phyloP scores from a whole-genome alignment of 2,888 invertebrate species.

The Leptothorax acervorum region DNA sequence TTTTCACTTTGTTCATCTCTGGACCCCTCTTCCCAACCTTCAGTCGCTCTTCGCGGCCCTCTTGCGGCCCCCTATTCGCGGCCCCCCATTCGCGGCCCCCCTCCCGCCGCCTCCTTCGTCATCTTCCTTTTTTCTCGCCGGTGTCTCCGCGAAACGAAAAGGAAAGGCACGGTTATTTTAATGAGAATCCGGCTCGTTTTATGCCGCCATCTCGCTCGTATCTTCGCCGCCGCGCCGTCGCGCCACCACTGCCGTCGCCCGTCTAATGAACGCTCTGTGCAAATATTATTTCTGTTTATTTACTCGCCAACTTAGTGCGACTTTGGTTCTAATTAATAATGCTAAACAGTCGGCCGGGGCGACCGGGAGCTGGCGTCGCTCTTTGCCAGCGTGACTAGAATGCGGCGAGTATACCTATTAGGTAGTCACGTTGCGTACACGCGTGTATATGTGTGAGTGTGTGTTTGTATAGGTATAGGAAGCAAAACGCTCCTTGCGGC shows the following conservation, averaged over 20 bases:
- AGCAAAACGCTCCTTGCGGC: slow-evolving; percentile 9
- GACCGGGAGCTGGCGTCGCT: slow-evolving; percentile 10
- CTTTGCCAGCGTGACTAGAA: slow-evolving; percentile 41
- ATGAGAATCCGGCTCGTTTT: slow-evolving; percentile 84
- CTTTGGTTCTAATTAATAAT: slow-evolving; percentile 85
- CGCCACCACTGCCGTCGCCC: slow-evolving; percentile 61
- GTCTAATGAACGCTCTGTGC: slow-evolving; percentile 84
- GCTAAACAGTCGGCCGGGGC: slow-evolving; percentile 78
- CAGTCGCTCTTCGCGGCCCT: not conserved
- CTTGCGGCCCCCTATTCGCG: slow-evolving; percentile 13
- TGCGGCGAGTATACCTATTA: slow-evolving; percentile 46
- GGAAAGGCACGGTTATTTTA: slow-evolving; percentile 83
- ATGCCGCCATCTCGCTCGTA: slow-evolving; percentile 77
- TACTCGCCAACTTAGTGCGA: slow-evolving; percentile 84
- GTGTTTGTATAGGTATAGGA: not conserved
- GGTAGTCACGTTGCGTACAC: slow-evolving; percentile 34
- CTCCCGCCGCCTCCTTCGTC: not conserved
- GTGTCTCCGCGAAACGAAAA: slow-evolving; percentile 59
- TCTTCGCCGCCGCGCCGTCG: slow-evolving; percentile 48
- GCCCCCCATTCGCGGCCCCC: too few relatives aligned
- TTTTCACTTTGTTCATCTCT: slow-evolving; percentile 68
- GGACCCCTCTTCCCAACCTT: not conserved
- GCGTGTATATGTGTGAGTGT: not conserved
- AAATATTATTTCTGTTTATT: slow-evolving; percentile 85
- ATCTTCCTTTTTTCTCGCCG: slow-evolving; percentile 32